These are phyloP conservation scores for Strongylocentrotus purpuratus DNA, from an alignment of 35 echinoderm and acorn worm genomes.

Conservation along the genomic window DNA sequence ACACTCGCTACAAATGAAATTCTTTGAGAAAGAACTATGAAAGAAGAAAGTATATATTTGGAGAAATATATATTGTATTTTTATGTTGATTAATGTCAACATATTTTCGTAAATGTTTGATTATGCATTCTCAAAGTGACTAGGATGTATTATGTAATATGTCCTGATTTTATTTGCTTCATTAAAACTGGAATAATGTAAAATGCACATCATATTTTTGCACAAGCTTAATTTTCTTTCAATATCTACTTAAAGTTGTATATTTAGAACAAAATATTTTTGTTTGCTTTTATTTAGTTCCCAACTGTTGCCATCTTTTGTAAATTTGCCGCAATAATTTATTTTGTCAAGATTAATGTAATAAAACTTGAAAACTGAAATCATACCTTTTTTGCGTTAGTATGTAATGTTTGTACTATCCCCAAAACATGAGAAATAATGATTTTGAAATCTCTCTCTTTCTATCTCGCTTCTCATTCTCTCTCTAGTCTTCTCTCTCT, in stretches of 20 bases:
- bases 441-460: no score
- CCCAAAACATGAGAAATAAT: no score
- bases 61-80: neutral
- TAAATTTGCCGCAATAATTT: neutral
- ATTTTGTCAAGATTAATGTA: neutral
- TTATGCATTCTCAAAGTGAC: neutral
- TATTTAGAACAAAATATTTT: neutral
- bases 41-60: neutral
- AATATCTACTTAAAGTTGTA: neutral
- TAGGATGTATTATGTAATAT: neutral
- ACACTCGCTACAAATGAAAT: neutral
- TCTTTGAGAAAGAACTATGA: neutral
- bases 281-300: neutral
- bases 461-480: no score
- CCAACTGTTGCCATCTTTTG: neutral
- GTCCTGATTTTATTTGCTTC: neutral
- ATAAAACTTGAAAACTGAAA: neutral
- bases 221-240: neutral
- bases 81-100: neutral
- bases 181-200: conserved; percentile 4
- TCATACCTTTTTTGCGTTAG: neutral
- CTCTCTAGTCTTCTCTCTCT: no score
- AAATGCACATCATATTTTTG: neutral
- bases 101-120: neutral
- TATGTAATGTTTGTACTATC: neutral